Base-by-base conservation (phyloP, 2,797 vertebrate genomes). In the Pogoniulus pusillus region DNA sequence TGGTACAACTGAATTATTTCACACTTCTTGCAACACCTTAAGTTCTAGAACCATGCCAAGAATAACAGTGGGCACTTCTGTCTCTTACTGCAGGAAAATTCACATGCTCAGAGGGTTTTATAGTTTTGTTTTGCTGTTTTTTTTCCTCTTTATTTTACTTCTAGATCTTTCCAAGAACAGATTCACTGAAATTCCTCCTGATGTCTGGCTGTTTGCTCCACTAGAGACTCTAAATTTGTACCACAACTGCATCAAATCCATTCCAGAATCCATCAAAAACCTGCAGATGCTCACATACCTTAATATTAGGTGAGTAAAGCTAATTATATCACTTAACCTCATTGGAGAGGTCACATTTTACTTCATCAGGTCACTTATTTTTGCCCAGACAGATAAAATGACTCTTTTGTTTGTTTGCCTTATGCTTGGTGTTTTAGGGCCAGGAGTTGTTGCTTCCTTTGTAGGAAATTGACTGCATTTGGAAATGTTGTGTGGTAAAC, bases 91-190 rank as follows among this genome's bases (percentile, higher is more conserved):
- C 53, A 70, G 79, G 27, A 60, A 85, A 49, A 72, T 12, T 91
- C 82, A 13, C 82, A 87, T 15, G 87, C 60, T 82, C 27, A 82
- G 22, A 23, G 45, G 45, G 47, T 13, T 24, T 49, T 49, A 13
- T 24, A 24, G 23, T 24, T 47, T 5, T 3, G 26, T 16, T 60
- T 39, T 39, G 15, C 12, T n/a, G 43, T 45, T 30, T 43, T 64
- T 29, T 3, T 24, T 15, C 45, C 37, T 30, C 41, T 49, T 49
- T 24, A 24, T 49, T 30, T 49, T 63, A 29, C 84, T 90, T 96
- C 75, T 97, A 99, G 99, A 99, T 97, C 97, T 99, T 95, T 99
- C 99, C 59, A 99, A 98, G 98, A 99, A 99, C 96, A 98, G 98
- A 64, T 98, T 99, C 94, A 98, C 98, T 91, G 99, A 99, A 97